These are phyloP conservation scores for Amphiprion percula DNA, from an alignment of 2,113 vertebrate genomes.

Conservation along the genomic window DNA sequence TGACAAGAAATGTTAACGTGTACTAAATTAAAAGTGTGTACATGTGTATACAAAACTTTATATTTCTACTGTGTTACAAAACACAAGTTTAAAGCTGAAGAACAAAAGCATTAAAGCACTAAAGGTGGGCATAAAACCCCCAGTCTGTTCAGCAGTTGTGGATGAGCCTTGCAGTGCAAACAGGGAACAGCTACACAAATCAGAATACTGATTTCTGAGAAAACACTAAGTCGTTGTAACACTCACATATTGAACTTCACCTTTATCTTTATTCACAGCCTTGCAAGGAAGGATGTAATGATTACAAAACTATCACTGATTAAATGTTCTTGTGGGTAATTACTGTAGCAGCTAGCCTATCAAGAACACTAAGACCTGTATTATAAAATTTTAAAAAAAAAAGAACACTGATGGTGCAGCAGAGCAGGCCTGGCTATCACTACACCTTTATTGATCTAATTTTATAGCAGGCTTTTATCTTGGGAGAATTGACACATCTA, in stretches of 20 bases:
- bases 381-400: constrained; percentile 29
- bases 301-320: constrained; percentile 43
- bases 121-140: background rate
- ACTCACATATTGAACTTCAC: constrained; percentile 1
- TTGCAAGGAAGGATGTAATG: constrained; percentile 9
- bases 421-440: background rate
- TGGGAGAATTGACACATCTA: background rate
- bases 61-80: too few species aligned
- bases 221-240: background rate
- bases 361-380: constrained; percentile 12
- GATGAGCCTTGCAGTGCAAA: background rate
- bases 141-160: background rate
- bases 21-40: too few species aligned
- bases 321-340: constrained; percentile 50
- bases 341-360: background rate
- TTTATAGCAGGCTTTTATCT: constrained; percentile 43
- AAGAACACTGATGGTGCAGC: background rate
- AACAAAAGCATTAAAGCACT: too few species aligned
- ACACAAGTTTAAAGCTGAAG: too few species aligned
- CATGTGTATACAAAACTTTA: too few species aligned
- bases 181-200: background rate
- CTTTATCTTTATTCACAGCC: constrained; percentile 27
- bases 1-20: too few species aligned
- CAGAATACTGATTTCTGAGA: background rate
- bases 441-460: constrained; percentile 8